Conservation (phyloP, 2,888 invertebrate genomes). For the Drosophila anomalipes region DNA sequence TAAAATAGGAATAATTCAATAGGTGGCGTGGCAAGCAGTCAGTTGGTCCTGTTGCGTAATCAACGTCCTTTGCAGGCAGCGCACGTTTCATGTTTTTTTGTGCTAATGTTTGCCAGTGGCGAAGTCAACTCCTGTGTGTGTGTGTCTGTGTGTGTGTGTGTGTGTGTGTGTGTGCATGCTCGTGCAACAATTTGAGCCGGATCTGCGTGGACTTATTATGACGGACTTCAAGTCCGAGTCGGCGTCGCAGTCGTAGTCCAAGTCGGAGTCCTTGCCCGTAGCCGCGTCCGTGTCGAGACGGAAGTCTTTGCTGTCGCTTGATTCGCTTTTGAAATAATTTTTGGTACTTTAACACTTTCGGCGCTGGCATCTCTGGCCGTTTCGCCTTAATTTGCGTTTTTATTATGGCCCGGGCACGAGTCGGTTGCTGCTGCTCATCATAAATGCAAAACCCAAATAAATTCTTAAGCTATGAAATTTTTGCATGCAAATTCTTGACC, state of each 20-base stretch:
- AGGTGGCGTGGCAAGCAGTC: constrained; percentile 38
- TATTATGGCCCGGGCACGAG: constrained; percentile 22
- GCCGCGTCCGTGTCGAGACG: constrained; percentile 26
- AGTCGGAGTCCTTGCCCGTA: not conserved
- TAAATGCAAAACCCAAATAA: constrained; percentile 75
- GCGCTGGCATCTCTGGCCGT: constrained; percentile 18
- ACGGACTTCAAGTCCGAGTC: constrained; percentile 28
- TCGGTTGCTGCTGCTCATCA: constrained; percentile 58
- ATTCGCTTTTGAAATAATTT: constrained; percentile 45
- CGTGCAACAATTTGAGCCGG: constrained; percentile 69
- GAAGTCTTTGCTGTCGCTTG: constrained; percentile 43
- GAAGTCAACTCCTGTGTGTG: constrained; percentile 30
- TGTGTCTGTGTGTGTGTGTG: not conserved
- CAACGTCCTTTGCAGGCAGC: constrained; percentile 74
- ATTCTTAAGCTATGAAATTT: constrained; percentile 59
- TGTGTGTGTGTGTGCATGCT: constrained; percentile 31
- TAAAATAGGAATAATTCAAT: constrained; percentile 68
- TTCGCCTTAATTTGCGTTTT: constrained; percentile 64
- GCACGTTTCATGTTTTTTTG: constrained; percentile 73
- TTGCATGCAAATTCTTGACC: constrained; percentile 78
- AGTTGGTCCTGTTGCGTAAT: constrained; percentile 67
- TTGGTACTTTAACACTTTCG: constrained; percentile 67
- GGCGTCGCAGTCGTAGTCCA: not conserved
- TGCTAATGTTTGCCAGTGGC: constrained; percentile 56
- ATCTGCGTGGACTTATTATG: constrained; percentile 55